A percentile compares a stretch with the other conserved stretches of the same genome.
Conservation (phyloP, 2,888 invertebrate species). For the Coelinius sp. region DNA sequence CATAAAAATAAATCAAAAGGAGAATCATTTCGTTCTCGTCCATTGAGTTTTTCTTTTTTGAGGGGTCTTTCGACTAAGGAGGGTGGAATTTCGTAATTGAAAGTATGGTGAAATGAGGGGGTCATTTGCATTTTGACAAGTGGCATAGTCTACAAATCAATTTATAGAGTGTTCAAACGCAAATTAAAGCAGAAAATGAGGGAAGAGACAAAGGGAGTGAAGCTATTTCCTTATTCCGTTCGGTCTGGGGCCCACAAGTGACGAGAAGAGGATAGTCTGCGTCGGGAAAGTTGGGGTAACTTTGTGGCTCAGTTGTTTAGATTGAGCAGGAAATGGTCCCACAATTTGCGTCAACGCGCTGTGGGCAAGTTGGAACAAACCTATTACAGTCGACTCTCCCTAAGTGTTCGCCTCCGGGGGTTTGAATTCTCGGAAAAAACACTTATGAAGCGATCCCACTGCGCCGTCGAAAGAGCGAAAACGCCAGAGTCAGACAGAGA, state of each 20-base stretch:
- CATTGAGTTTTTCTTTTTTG: background rate
- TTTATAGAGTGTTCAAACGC: background rate
- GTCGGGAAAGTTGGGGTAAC: conserved; percentile 10
- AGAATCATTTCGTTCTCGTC: background rate
- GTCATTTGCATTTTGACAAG: background rate
- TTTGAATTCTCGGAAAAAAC: no score
- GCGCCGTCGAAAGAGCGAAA: no score
- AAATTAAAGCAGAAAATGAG: background rate
- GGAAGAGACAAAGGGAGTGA: background rate
- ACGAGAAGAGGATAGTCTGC: background rate
- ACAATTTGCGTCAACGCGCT: background rate
- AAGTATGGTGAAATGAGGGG: background rate
- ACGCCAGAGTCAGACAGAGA: no score
- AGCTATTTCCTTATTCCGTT: conserved; percentile 17
- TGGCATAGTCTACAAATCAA: background rate
- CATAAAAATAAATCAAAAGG: background rate
- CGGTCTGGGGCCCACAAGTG: conserved; percentile 15
- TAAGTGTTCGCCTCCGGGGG: no score
- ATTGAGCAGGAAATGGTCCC: background rate
- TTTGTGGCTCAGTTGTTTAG: conserved; percentile 13
- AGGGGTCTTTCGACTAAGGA: background rate
- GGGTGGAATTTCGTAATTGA: background rate
- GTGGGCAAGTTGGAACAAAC: conserved; percentile 8
- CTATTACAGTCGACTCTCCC: background rate
- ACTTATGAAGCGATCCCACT: no score